Evolutionary conservation across 2,797 vertebrate genomes (phyloP), one percentile per base, ranked within the genome.

Genomic region (Simalia tracyae): DNA sequence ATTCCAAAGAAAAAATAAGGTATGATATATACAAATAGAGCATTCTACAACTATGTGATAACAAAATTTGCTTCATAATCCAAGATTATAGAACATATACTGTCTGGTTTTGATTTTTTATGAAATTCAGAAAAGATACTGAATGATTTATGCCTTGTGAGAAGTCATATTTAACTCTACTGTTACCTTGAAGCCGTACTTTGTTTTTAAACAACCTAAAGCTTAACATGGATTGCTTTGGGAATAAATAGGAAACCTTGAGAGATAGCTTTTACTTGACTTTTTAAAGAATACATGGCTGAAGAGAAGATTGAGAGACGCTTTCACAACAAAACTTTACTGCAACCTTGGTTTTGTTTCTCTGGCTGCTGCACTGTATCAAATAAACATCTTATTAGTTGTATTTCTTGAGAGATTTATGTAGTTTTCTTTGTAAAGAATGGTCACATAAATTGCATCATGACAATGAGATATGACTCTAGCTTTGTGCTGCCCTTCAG

Each of bases 1-100:
- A 91, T 92, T 63, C 94, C 63, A 61, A 57, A 93, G 84, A 95
- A 95, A 94, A 89, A 93, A 93, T 72, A 93, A 22, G 98, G 98
- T 98, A 98, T 97, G 98, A 92, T 31, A 86, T 42, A 1, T 93
- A 64, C 6, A 94, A 76, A 61, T 1, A 56, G 87, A 68, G 92
- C 54, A 7, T 61, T 88, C 90, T 36, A 76, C 63, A 95, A 85
- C 11, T 66, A 54, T 91, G 3, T 91, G 94, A 15, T 42, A 60
- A 64, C 95, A 91, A 57, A 92, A 4, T 63, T 92, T 93, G 24
- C 76, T 95, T 42, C 64, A 72, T 90, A 93, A 93, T 7, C 76
- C 93, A 56, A 72, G 31, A 88, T 57, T 50, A 60, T 64, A 93
- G 92, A 61, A 46, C 93, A 50, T 91, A 91, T 92, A 93, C 61